These are phyloP conservation scores for Hassar affinis DNA, from an alignment of 2,113 vertebrate species.

Conservation along the genomic window DNA sequence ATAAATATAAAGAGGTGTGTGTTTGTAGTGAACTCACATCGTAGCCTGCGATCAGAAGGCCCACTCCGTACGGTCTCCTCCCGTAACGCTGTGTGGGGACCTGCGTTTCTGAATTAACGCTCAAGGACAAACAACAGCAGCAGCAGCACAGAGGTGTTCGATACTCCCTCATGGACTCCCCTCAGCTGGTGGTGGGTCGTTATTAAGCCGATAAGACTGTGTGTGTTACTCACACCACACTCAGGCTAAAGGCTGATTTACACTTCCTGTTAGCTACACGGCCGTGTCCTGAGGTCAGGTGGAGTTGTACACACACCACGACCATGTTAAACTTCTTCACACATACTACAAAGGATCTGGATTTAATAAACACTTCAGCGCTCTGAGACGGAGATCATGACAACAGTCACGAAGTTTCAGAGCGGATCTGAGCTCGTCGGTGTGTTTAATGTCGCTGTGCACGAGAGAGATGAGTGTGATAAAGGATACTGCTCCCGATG, in stretches of 20 bases:
- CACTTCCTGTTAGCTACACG: background rate
- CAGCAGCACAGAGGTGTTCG: background rate
- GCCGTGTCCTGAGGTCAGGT: background rate
- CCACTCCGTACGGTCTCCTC: constrained; percentile 92
- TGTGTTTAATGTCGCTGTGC: too few species aligned
- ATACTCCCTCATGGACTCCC: background rate
- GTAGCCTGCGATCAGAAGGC: constrained; percentile 93
- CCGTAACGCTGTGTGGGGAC: constrained; percentile 96
- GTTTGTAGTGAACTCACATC: constrained; percentile 78
- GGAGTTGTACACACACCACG: background rate
- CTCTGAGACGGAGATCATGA: too few species aligned
- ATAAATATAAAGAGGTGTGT: background rate
- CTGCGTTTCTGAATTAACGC: constrained; percentile 83
- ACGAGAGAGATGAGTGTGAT: too few species aligned
- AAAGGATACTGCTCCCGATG: constrained; percentile 98
- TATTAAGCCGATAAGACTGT: background rate
- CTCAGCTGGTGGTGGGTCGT: background rate
- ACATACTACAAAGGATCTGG: too few species aligned
- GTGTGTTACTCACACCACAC: background rate
- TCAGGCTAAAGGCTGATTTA: background rate
- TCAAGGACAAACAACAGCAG: constrained; percentile 47
- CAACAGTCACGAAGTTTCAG: too few species aligned
- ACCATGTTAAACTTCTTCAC: background rate
- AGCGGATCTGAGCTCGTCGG: too few species aligned
- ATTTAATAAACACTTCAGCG: background rate